phyloP scores from a whole-genome alignment of 1,140 invertebrate species.

The Bradysia coprophila region DNA sequence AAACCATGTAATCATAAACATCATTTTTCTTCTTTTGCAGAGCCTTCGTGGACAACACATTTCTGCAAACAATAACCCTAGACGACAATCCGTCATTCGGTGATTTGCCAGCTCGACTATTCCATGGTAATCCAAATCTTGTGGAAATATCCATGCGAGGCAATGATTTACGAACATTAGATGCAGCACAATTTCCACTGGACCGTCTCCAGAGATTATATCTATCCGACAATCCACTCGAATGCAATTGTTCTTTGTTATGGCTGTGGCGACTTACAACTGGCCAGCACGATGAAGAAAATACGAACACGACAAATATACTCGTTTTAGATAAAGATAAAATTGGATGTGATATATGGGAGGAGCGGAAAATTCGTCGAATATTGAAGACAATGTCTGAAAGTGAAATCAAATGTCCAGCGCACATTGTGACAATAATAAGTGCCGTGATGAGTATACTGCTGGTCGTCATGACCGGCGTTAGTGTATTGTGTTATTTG shows the following conservation, averaged over 20 bases:
- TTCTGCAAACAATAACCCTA: conserved; percentile 55
- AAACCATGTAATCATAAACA: too few species aligned
- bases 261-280: conserved; percentile 65
- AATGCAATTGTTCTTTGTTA: conserved; percentile 70
- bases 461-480: conserved; percentile 16
- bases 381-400: conserved; percentile 17
- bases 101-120: conserved; percentile 46
- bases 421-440: conserved; percentile 22
- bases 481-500: conserved; percentile 21
- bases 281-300: conserved; percentile 22
- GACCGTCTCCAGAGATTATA: conserved; percentile 47
- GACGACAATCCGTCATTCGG: conserved; percentile 52
- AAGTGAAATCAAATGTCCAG: conserved; percentile 21
- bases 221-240: conserved; percentile 62
- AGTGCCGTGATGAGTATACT: conserved; percentile 20
- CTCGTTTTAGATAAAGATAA: conserved; percentile 17
- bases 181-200: conserved; percentile 60
- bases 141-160: conserved; percentile 49
- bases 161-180: conserved; percentile 48
- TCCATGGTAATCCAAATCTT: conserved; percentile 56
- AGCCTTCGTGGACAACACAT: conserved; percentile 68
- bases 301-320: conserved; percentile 8
- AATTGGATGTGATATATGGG: conserved; percentile 22
- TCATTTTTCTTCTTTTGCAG: conserved; percentile 16
- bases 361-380: conserved; percentile 12